Percentiles rank a stretch among this genome's conserved stretches.
Conservation (phyloP, 2,888 invertebrate genomes). For the Lithophane semibrunnea region DNA sequence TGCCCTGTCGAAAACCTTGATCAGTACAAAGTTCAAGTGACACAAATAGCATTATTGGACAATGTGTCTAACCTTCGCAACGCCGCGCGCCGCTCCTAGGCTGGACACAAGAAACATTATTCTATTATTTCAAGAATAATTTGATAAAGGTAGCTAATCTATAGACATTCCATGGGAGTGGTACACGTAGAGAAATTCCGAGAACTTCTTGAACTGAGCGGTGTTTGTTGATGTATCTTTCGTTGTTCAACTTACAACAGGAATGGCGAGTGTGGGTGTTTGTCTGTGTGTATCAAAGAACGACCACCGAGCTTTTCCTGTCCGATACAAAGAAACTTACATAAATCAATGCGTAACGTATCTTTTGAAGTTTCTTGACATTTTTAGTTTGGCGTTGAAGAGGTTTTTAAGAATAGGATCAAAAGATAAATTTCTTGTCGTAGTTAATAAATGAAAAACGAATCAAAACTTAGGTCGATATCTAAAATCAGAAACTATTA, state of each 20-base stretch:
- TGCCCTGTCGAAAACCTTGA: constrained; percentile 63
- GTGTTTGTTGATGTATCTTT: constrained; percentile 74
- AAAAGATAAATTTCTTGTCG: background rate
- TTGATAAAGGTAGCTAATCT: constrained; percentile 1
- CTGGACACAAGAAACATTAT: constrained; percentile 23
- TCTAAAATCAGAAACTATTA: background rate
- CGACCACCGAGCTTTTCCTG: constrained; percentile 72
- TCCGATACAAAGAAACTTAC: constrained; percentile 57
- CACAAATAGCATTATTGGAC: constrained; percentile 62
- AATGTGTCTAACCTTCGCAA: constrained; percentile 57
- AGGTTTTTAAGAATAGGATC: background rate
- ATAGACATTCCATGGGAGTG: constrained; percentile 62
- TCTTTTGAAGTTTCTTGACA: constrained; percentile 51
- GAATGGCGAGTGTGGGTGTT: constrained; percentile 68
- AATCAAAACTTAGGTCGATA: too few relatives aligned
- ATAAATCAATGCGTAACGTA: constrained; percentile 54
- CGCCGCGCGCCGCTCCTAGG: constrained; percentile 49
- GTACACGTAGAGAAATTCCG: constrained; percentile 67
- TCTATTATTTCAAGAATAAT: constrained; percentile 17
- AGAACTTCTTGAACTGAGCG: constrained; percentile 73
- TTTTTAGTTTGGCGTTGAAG: constrained; percentile 16
- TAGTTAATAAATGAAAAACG: background rate
- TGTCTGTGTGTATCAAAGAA: constrained; percentile 69
- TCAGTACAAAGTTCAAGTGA: constrained; percentile 61
- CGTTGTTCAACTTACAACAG: constrained; percentile 71